Conservation (phyloP, 2,797 vertebrate genomes). For the Macrochelys suwanniensis region DNA sequence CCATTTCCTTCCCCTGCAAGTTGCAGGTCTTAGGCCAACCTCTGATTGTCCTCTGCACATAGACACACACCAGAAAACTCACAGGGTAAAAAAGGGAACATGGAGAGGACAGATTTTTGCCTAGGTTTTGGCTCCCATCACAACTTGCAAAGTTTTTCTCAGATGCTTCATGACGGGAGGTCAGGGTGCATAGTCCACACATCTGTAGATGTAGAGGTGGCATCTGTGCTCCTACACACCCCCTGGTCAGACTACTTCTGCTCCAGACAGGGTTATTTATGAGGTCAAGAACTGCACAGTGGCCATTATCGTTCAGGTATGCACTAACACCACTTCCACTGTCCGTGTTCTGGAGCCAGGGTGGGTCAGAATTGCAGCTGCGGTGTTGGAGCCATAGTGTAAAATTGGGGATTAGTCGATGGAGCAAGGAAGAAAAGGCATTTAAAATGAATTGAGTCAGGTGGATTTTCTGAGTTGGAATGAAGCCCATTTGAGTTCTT, state of each 20-base stretch:
- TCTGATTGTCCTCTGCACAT: not conserved
- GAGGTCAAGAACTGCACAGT: not conserved
- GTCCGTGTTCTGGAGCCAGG: not conserved
- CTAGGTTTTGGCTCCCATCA: not conserved
- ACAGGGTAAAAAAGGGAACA: not conserved
- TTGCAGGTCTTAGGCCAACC: constrained; percentile 4
- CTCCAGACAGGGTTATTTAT: not conserved
- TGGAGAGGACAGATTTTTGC: not conserved
- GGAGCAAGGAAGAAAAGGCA: rapidly evolving
- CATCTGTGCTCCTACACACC: not conserved
- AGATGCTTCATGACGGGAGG: not conserved
- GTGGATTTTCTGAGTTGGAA: not conserved
- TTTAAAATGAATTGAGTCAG: not conserved
- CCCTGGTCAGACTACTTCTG: not conserved
- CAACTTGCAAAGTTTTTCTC: not conserved
- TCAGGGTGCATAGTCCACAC: not conserved
- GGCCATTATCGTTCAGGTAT: not conserved
- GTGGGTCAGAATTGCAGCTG: not conserved
- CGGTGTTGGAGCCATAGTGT: not conserved
- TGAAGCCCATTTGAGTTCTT: not conserved
- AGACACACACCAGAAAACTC: constrained; percentile 1
- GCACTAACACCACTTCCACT: not conserved
- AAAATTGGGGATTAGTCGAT: not conserved
- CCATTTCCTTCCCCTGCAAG: not conserved
- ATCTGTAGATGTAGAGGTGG: not conserved